phyloP scores from a whole-genome alignment of 1,140 invertebrate species.

The Portunus trituberculatus region DNA sequence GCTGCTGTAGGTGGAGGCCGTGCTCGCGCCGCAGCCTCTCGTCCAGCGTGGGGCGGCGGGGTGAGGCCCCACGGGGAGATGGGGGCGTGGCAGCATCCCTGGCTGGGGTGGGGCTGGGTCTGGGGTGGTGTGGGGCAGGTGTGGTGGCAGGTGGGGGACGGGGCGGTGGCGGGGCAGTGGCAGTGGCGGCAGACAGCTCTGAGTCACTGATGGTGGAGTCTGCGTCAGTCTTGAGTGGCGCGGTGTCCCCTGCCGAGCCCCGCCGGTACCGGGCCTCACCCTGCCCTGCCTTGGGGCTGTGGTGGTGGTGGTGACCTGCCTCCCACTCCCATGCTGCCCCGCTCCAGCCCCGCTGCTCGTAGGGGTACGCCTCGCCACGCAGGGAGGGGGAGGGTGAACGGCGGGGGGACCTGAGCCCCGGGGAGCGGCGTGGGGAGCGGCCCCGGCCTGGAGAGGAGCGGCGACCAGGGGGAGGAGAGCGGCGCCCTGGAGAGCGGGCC shows the following conservation, averaged over 20 bases:
- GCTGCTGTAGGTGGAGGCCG: constrained; percentile 78
- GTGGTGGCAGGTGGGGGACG: constrained; percentile 61
- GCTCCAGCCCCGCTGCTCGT: constrained; percentile 48
- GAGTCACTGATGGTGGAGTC: constrained; percentile 83
- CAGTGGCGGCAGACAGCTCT: constrained; percentile 78
- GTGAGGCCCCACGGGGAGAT: constrained; percentile 75
- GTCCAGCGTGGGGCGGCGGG: constrained; percentile 80
- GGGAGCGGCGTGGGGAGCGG: neutral
- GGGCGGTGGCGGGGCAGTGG: neutral
- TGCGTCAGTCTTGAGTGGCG: constrained; percentile 44
- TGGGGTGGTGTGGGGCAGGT: constrained; percentile 48
- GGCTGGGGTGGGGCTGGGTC: constrained; percentile 42
- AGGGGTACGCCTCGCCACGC: neutral
- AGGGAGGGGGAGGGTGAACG: constrained; percentile 30
- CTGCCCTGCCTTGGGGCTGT: neutral
- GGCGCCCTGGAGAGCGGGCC: too few relatives aligned
- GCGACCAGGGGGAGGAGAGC: neutral
- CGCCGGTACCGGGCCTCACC: neutral
- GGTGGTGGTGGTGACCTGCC: neutral
- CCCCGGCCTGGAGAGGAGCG: neutral
- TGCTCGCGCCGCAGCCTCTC: constrained; percentile 81
- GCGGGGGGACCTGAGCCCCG: neutral
- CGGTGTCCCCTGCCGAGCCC: constrained; percentile 26
- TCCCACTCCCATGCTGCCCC: constrained; percentile 25
- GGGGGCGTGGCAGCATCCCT: constrained; percentile 63